These are phyloP conservation scores for Drosophila prostipennis DNA, from an alignment of 2,888 invertebrate species.

Conservation along the genomic window DNA sequence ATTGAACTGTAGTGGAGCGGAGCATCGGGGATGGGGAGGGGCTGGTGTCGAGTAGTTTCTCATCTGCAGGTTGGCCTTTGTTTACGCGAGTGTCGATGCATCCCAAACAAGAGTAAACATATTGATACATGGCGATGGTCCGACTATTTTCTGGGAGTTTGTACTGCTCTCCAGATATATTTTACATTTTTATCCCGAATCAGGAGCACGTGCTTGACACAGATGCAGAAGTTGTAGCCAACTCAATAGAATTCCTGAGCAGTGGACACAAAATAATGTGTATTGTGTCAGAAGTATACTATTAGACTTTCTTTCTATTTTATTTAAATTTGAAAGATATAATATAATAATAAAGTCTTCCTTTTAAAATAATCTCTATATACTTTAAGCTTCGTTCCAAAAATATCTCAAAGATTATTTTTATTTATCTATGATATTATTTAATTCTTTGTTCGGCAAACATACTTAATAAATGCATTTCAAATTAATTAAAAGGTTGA, in stretches of 20 bases:
- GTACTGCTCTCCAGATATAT: conserved; percentile 5
- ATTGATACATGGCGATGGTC: conserved; percentile 21
- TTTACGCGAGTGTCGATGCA: conserved; percentile 44
- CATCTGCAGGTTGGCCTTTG: conserved; percentile 34
- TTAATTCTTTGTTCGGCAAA: too few relatives aligned
- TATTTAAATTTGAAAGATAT: too few relatives aligned
- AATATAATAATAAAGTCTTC: too few relatives aligned
- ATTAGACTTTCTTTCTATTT: too few relatives aligned
- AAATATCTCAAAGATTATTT: too few relatives aligned
- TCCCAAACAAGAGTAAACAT: conserved; percentile 41
- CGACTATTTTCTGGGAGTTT: conserved; percentile 6
- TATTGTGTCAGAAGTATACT: too few relatives aligned
- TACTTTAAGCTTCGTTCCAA: too few relatives aligned
- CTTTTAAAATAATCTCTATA: too few relatives aligned
- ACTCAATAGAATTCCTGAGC: neutral
- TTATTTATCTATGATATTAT: too few relatives aligned
- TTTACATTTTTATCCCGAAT: neutral
- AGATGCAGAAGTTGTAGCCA: neutral
- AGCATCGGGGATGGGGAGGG: conserved; percentile 8
- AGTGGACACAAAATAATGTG: too few relatives aligned
- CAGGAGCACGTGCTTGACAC: conserved; percentile 23
- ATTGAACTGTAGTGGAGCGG: conserved; percentile 48
- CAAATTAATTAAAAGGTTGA: too few relatives aligned
- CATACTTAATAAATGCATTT: too few relatives aligned
- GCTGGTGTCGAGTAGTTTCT: conserved; percentile 45